phyloP scores from a whole-genome alignment of 2,113 vertebrate species.

The Polypterus bichir region DNA sequence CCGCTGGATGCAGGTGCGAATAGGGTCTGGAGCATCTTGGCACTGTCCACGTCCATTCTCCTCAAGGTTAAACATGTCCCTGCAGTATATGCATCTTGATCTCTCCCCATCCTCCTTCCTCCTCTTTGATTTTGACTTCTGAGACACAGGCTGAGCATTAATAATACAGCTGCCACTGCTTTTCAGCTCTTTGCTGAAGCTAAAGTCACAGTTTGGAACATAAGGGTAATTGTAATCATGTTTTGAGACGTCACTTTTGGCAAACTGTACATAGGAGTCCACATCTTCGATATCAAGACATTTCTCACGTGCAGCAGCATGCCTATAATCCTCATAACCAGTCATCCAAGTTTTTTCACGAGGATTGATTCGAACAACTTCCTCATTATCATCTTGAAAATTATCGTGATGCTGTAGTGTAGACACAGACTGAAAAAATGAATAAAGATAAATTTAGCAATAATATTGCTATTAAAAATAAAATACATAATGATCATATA shows the following conservation, averaged over 20 bases:
- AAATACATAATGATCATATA: no score
- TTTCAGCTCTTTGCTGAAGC: slow-evolving; percentile 65
- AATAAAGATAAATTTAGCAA: not conserved
- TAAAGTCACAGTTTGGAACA: slow-evolving; percentile 61
- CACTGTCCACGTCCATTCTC: slow-evolving; percentile 81
- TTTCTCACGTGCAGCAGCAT: slow-evolving; percentile 72
- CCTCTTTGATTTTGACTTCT: slow-evolving; percentile 59
- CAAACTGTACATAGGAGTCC: slow-evolving; percentile 83
- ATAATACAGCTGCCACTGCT: slow-evolving; percentile 43
- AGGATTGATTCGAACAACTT: slow-evolving; percentile 94
- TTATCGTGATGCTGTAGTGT: slow-evolving; percentile 71
- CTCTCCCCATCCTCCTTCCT: slow-evolving; percentile 69
- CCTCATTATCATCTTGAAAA: slow-evolving; percentile 84
- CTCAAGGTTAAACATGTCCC: slow-evolving; percentile 78
- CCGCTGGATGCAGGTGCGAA: slow-evolving; percentile 73
- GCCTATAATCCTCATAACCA: slow-evolving; percentile 91
- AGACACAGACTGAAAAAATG: slow-evolving; percentile 42
- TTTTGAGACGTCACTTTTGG: slow-evolving; percentile 77
- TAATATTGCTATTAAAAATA: not conserved
- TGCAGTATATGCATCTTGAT: slow-evolving; percentile 81
- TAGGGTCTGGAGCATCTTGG: slow-evolving; percentile 84
- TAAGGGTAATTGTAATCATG: slow-evolving; percentile 93
- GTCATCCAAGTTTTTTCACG: slow-evolving; percentile 83
- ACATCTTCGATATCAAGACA: slow-evolving; percentile 64
- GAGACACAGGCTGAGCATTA: slow-evolving; percentile 65